Percentiles rank a stretch among this genome's conserved stretches.
phyloP scores from a whole-genome alignment of 2,888 invertebrate species.

The Dasypogon diadema region DNA sequence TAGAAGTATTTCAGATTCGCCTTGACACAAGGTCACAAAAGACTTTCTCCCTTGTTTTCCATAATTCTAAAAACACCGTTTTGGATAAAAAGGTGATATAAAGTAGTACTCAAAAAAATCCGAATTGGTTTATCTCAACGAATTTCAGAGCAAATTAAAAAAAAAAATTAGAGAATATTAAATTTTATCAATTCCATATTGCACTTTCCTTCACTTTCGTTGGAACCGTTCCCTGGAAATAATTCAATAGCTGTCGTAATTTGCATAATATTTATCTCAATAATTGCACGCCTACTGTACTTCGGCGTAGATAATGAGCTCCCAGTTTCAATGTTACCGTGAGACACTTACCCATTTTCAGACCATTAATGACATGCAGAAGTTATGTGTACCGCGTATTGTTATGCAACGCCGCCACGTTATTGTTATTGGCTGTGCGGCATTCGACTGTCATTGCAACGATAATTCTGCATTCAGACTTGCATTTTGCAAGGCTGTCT shows the following conservation, averaged over 20 bases:
- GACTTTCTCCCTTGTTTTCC: too few relatives aligned
- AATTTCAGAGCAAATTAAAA: too few relatives aligned
- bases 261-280: slow-evolving; percentile 13
- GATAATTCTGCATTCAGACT: slow-evolving; percentile 21
- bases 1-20: too few relatives aligned
- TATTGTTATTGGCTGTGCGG: background rate
- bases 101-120: too few relatives aligned
- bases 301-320: background rate
- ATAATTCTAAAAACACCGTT: too few relatives aligned
- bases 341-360: slow-evolving; percentile 7
- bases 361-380: background rate
- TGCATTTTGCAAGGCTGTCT: slow-evolving; percentile 8
- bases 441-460: slow-evolving; percentile 13
- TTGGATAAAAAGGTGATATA: too few relatives aligned
- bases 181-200: too few relatives aligned
- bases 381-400: background rate
- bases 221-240: too few relatives aligned
- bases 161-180: too few relatives aligned
- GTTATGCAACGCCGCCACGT: slow-evolving; percentile 14
- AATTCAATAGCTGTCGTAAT: background rate
- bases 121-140: too few relatives aligned
- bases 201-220: too few relatives aligned
- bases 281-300: background rate
- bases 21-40: too few relatives aligned
- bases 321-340: slow-evolving; percentile 9